Base-by-base conservation (phyloP, 2,113 vertebrate genomes). In the Nanorana parkeri region DNA sequence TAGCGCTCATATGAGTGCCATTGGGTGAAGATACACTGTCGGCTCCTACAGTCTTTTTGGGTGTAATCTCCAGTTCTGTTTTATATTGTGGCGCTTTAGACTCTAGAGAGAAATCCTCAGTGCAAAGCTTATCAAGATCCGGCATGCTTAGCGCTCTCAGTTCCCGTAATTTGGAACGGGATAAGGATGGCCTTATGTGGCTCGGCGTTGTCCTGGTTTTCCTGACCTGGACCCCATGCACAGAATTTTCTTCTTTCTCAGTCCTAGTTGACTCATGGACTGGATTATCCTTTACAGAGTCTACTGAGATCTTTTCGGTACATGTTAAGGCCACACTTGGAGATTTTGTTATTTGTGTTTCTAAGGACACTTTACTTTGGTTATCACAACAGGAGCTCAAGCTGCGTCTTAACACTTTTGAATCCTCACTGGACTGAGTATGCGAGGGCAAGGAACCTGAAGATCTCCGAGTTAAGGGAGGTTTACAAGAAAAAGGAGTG, bases 131-230 rank as follows among this genome's bases (percentile, higher is more conserved):
- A 88, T 97, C 97, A 3, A 98, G 87, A 75, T 98, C 96, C 0
- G 97, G 97, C 97, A 98, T 97, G 83, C 97, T 98, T 75, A 97
- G 86, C 1, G 97, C 95, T 21, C 96, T 89, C 17, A 97, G 90
- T 80, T 99, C 96, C 87, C 96, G 90, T 41, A 97, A 87, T 84
- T 93, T 94, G 7, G 92, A 93, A 74, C 90, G 91, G 19, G 93
- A 93, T 29, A 95, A 73, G 0, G 83, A 88, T 5, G 88, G 89
- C 51, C 93, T 90, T 0, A 84, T 28, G n/a, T 91, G 85, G 10
- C 87, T 89, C 11, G 88, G 87, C 0, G 87, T 78, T 23, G 86
- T 88, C 69, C 93, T 94, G 86, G 84, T 92, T 64, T 90, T 92
- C 47, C 86, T 90, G 76, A 51, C 2, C 77, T 88, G 77, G 0